phyloP scores from a whole-genome alignment of 2,797 vertebrate genomes.

The Tenualosa thibaudeaui region DNA sequence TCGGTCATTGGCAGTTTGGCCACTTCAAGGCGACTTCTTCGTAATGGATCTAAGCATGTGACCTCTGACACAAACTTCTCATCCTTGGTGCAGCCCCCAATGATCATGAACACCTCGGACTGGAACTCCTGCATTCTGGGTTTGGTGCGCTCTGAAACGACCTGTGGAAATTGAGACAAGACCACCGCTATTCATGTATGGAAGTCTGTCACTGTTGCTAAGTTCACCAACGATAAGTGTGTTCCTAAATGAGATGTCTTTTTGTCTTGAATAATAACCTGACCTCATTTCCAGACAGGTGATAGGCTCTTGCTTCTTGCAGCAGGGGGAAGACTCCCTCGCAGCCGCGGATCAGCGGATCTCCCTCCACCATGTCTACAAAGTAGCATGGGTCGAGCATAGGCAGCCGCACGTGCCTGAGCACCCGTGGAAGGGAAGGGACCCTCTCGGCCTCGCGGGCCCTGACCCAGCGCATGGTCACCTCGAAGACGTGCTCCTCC shows the following conservation, averaged over 20 bases:
- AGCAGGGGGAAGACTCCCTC: slow-evolving; percentile 86
- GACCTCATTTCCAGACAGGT: slow-evolving; percentile 92
- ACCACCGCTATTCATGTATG: background rate
- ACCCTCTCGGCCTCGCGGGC: slow-evolving; percentile 74
- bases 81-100: slow-evolving; percentile 95
- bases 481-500: slow-evolving; percentile 90
- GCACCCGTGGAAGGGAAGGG: slow-evolving; percentile 74
- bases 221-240: background rate
- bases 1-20: slow-evolving; percentile 89
- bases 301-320: slow-evolving; percentile 90
- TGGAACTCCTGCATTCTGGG: slow-evolving; percentile 89
- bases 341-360: slow-evolving; percentile 84
- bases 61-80: slow-evolving; percentile 94
- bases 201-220: background rate
- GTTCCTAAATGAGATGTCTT: background rate
- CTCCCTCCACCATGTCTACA: slow-evolving; percentile 89
- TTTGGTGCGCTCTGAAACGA: slow-evolving; percentile 94
- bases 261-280: slow-evolving; percentile 31
- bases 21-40: slow-evolving; percentile 93
- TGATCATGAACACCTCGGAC: slow-evolving; percentile 97
- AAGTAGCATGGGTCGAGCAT: slow-evolving; percentile 92
- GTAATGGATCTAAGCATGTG: slow-evolving; percentile 93
- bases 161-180: slow-evolving; percentile 66
- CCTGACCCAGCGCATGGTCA: slow-evolving; percentile 86
- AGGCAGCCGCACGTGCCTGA: slow-evolving; percentile 84